phyloP scores from a whole-genome alignment of 2,797 vertebrate genomes.

The Notoglanidium macrostoma region DNA sequence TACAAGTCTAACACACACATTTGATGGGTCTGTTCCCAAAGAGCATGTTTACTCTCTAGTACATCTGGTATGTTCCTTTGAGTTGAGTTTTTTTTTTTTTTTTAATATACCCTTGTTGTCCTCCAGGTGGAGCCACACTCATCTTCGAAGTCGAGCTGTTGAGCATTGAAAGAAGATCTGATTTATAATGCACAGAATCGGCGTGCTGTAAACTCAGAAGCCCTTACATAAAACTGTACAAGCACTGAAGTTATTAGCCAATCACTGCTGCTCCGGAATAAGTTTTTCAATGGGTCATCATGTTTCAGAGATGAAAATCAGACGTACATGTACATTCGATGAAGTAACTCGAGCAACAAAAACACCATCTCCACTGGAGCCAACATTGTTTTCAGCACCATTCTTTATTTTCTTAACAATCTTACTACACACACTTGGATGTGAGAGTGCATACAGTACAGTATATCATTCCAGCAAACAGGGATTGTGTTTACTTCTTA shows the following conservation, averaged over 20 bases:
- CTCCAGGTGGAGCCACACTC: slow-evolving; percentile 84
- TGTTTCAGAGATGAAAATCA: background rate
- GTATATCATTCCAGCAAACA: slow-evolving; percentile 51
- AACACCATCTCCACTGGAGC: background rate
- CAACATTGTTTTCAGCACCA: slow-evolving; percentile 57
- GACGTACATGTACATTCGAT: background rate
- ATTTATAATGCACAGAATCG: slow-evolving; percentile 71
- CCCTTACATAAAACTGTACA: background rate
- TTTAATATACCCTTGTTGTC: slow-evolving; percentile 3
- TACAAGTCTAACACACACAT: background rate
- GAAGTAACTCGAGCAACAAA: background rate
- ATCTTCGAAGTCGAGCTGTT: slow-evolving; percentile 90
- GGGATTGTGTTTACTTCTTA: slow-evolving; percentile 42
- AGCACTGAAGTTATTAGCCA: background rate
- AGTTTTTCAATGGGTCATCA: too few relatives aligned
- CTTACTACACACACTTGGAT: slow-evolving; percentile 55
- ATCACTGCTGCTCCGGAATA: slow-evolving; percentile 12
- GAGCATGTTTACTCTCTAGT: background rate
- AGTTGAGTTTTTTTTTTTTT: background rate
- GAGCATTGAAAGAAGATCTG: slow-evolving; percentile 82
- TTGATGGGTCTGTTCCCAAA: background rate
- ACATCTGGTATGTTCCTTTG: background rate
- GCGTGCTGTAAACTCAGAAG: background rate
- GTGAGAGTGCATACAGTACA: slow-evolving; percentile 57
- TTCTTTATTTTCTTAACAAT: slow-evolving; percentile 57